phyloP scores from a whole-genome alignment of 2,113 vertebrate species.

The Archocentrus centrarchus region DNA sequence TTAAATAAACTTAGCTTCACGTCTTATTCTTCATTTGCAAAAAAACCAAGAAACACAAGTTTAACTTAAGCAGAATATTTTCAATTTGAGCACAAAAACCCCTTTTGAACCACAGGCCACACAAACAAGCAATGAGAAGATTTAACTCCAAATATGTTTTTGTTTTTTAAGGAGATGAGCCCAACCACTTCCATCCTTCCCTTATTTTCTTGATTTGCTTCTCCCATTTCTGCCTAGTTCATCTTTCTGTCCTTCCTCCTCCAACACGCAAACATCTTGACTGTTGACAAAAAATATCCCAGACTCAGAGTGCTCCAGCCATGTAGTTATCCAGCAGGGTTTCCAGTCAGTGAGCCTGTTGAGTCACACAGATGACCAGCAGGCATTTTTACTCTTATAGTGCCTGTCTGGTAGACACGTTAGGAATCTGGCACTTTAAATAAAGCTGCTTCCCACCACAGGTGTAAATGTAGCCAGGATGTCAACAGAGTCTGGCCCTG shows the following conservation, averaged over 20 bases:
- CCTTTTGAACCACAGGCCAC: accelerated
- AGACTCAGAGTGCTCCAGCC: neutral
- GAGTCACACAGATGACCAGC: conserved; percentile 19
- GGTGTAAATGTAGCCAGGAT: neutral
- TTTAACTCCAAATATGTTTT: too few species aligned
- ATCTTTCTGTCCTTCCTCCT: neutral
- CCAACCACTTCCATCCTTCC: neutral
- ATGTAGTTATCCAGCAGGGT: neutral
- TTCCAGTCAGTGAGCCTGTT: neutral
- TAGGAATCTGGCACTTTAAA: conserved; percentile 1
- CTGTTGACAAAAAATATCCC: neutral
- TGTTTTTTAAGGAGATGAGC: accelerated
- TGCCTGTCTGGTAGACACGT: conserved; percentile 3
- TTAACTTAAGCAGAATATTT: neutral
- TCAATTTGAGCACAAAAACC: too few species aligned
- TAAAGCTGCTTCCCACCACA: neutral
- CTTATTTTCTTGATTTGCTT: neutral
- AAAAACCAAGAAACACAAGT: neutral
- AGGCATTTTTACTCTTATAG: neutral
- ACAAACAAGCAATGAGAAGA: neutral
- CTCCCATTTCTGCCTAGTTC: neutral
- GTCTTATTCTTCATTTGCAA: neutral
- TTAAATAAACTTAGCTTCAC: accelerated
- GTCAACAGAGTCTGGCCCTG: neutral
- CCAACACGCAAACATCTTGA: neutral